Evolutionary conservation across 2,113 vertebrate species (phyloP).

Genomic region (Echinops telfairi): DNA sequence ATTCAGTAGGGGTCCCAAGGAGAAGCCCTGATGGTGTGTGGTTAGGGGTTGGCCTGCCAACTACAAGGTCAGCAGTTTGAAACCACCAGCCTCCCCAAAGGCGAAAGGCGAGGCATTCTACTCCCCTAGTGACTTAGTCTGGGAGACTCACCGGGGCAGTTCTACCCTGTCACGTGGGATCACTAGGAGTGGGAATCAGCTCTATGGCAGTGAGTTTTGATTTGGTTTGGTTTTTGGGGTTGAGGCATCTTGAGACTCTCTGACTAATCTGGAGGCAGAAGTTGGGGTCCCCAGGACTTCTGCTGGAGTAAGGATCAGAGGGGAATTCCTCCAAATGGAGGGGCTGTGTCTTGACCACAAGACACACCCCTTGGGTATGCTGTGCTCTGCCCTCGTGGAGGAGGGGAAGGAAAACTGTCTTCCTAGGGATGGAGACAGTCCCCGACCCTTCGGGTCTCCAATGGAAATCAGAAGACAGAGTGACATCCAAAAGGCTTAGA

Average conservation of each 20-base stretch:
- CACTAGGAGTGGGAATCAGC: no score
- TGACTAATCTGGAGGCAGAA: not conserved
- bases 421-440: not conserved
- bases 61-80: no score
- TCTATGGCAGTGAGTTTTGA: no score
- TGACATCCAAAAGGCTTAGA: not conserved
- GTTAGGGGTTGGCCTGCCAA: no score
- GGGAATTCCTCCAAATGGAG: not conserved
- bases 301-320: not conserved
- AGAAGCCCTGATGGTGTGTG: no score
- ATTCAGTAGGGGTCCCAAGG: not conserved
- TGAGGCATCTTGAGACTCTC: not conserved
- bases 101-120: no score
- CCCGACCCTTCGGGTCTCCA: not conserved
- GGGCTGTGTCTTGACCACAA: not conserved
- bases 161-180: no score
- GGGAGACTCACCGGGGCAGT: not conserved
- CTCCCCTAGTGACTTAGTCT: no score
- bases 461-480: not conserved
- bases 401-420: not conserved
- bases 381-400: not conserved
- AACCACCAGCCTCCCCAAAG: no score
- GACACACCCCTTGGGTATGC: not conserved
- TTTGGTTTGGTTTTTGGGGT: no score
- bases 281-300: not conserved